Evolutionary conservation across 2,797 vertebrate species (phyloP).

Genomic region (Myiotriccus ornatus): DNA sequence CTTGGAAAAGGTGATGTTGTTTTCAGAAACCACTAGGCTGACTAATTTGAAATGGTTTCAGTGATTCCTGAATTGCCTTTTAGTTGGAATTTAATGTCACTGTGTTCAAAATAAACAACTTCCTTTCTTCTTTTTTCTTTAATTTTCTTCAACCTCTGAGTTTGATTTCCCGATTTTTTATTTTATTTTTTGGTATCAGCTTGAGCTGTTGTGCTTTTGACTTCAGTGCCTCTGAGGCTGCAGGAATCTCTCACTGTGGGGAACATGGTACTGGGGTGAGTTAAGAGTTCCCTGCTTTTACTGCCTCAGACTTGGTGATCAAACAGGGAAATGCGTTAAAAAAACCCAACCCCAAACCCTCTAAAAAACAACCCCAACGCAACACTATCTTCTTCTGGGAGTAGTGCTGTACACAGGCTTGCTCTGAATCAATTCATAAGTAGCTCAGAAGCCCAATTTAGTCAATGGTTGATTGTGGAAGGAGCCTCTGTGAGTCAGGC

Average conservation of each 20-base stretch:
- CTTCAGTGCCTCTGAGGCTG: neutral
- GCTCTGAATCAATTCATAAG: neutral
- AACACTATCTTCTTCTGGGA: neutral
- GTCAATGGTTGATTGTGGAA: neutral
- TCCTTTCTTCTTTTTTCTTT: neutral
- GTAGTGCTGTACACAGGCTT: too few species aligned
- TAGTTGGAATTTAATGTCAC: neutral
- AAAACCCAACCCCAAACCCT: accelerated
- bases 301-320: neutral
- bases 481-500: accelerated
- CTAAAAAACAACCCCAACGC: neutral
- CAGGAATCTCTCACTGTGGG: neutral
- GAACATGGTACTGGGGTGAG: neutral
- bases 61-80: neutral
- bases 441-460: neutral
- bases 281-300: neutral
- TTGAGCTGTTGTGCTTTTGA: neutral
- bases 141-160: accelerated
- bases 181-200: neutral
- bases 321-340: neutral
- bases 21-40: neutral
- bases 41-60: neutral
- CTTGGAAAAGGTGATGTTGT: neutral
- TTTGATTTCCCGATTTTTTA: neutral
- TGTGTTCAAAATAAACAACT: neutral